phyloP scores from a whole-genome alignment of 2,888 invertebrate genomes.

The Cerastoderma edule region DNA sequence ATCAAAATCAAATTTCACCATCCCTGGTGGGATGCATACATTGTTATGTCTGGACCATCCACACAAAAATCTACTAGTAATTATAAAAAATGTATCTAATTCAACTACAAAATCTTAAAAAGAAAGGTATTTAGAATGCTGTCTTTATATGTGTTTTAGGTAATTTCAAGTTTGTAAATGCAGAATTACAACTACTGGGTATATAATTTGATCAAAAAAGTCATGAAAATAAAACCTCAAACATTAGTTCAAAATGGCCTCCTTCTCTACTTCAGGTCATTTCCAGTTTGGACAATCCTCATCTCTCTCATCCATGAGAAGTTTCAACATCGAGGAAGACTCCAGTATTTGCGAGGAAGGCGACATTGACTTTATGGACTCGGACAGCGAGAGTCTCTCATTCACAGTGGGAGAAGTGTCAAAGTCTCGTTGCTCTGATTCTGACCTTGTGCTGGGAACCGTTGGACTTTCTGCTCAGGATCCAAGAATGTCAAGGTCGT shows the following conservation, averaged over 20 bases:
- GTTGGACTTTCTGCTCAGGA: not conserved
- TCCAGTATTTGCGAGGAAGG: conserved; percentile 52
- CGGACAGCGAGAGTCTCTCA: conserved; percentile 55
- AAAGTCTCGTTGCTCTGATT: conserved; percentile 27
- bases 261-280: conserved; percentile 41
- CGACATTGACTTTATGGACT: conserved; percentile 57
- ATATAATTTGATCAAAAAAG: not conserved
- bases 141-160: too few species aligned
- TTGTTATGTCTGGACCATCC: too few species aligned
- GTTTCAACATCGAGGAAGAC: conserved; percentile 53
- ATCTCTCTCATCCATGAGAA: conserved; percentile 53
- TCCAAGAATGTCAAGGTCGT: conserved; percentile 12
- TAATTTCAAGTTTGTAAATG: too few species aligned
- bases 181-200: not conserved
- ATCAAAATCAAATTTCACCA: too few species aligned
- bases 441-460: conserved; percentile 26
- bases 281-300: conserved; percentile 42
- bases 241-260: too few species aligned
- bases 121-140: too few species aligned
- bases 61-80: too few species aligned
- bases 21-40: too few species aligned
- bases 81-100: too few species aligned
- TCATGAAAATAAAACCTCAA: not conserved
- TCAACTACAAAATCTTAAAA: too few species aligned
- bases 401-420: conserved; percentile 4